A percentile compares a stretch with the other conserved stretches of the same genome.
Evolutionary conservation across 2,113 vertebrate genomes (phyloP).

Genomic region (Sitta europaea): DNA sequence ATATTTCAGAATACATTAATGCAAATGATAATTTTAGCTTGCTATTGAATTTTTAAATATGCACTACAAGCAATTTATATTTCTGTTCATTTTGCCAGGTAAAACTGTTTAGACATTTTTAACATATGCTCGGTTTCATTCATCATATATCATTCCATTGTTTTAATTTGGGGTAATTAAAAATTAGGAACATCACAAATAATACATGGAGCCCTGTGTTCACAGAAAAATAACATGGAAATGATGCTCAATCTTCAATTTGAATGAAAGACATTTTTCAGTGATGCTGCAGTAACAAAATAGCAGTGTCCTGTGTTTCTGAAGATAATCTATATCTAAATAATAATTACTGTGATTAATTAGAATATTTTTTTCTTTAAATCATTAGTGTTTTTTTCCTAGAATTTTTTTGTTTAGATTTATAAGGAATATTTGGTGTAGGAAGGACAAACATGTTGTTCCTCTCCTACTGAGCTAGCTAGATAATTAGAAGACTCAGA

Average conservation of each 20-base stretch:
- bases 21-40: slow-evolving; percentile 68
- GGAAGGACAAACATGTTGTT: slow-evolving; percentile 31
- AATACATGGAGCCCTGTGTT: slow-evolving; percentile 40
- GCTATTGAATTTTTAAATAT: slow-evolving; percentile 69
- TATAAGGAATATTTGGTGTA: neutral
- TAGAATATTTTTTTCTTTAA: neutral
- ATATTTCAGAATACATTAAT: slow-evolving; percentile 73
- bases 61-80: slow-evolving; percentile 60
- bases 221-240: slow-evolving; percentile 9
- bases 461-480: neutral
- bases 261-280: neutral
- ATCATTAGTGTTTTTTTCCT: neutral
- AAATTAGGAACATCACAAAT: slow-evolving; percentile 63
- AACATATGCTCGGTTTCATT: slow-evolving; percentile 44
- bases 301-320: neutral
- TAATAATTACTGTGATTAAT: slow-evolving; percentile 8
- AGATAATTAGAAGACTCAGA: neutral
- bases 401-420: neutral
- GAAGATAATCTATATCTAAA: slow-evolving; percentile 2
- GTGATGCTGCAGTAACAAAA: neutral
- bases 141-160: slow-evolving; percentile 22
- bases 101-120: slow-evolving; percentile 60
- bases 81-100: slow-evolving; percentile 66
- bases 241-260: neutral
- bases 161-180: slow-evolving; percentile 58